Evolutionary conservation across 2,113 vertebrate genomes (phyloP).

Genomic region (Anser brachyrhynchus): DNA sequence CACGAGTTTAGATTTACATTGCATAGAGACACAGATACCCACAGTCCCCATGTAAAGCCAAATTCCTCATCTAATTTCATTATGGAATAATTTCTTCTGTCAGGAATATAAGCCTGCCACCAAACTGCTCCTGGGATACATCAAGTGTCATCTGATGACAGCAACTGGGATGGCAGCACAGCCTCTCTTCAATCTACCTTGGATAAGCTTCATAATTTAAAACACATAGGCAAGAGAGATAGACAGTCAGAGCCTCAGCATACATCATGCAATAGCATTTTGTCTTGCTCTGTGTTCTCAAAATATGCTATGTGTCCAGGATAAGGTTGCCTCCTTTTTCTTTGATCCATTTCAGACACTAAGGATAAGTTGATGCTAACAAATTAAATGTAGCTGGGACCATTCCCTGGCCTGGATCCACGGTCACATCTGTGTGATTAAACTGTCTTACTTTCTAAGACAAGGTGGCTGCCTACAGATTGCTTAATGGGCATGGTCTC

Average conservation of each 20-base stretch:
- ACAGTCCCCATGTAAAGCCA: not conserved
- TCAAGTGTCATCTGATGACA: conserved; percentile 25
- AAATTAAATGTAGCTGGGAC: not conserved
- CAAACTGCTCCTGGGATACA: conserved; percentile 23
- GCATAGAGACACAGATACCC: not conserved
- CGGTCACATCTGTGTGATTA: not conserved
- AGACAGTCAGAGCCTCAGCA: not conserved
- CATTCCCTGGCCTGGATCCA: not conserved
- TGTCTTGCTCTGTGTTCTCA: not conserved
- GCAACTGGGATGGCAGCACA: not conserved
- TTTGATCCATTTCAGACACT: not conserved
- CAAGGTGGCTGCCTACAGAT: not conserved
- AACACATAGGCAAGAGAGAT: not conserved
- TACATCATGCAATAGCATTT: not conserved
- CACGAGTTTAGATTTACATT: conserved; percentile 41
- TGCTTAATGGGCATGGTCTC: not conserved
- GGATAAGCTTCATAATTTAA: conserved; percentile 2
- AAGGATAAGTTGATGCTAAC: not conserved
- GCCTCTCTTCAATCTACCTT: not conserved
- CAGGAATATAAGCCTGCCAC: not conserved
- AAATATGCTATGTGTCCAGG: not conserved
- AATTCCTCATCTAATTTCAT: conserved; percentile 59
- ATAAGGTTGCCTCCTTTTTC: not conserved
- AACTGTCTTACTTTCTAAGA: not conserved
- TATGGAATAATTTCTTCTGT: conserved; percentile 3